Percentiles rank a stretch among this genome's conserved stretches.
phyloP scores from a whole-genome alignment of 2,113 vertebrate genomes.

The Lasiurus borealis region DNA sequence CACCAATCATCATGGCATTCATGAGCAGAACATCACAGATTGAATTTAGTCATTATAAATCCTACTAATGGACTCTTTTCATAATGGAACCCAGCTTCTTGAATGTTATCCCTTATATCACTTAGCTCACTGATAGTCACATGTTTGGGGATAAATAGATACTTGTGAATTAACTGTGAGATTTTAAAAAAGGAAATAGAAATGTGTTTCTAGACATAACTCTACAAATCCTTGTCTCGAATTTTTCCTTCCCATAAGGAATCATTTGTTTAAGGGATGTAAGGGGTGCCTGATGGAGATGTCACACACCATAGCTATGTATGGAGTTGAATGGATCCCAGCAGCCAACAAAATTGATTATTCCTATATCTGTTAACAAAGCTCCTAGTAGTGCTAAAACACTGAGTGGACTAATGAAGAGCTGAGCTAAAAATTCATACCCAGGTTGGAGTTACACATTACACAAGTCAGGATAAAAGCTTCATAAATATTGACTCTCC shows the following conservation, averaged over 20 bases:
- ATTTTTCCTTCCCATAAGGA: background rate
- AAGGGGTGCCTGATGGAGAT: background rate
- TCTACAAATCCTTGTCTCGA: background rate
- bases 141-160: background rate
- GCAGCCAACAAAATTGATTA: background rate
- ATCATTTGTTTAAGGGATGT: background rate
- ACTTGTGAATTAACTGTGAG: background rate
- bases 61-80: background rate
- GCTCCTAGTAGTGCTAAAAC: slow-evolving; percentile 57
- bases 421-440: slow-evolving; percentile 73
- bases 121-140: background rate
- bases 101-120: background rate
- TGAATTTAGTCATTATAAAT: background rate
- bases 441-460: slow-evolving; percentile 76
- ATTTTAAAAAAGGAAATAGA: background rate
- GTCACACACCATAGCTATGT: background rate
- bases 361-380: background rate
- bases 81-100: background rate
- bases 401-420: slow-evolving; percentile 67
- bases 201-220: background rate
- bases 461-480: slow-evolving; percentile 83
- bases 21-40: background rate
- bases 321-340: background rate
- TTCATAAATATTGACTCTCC: slow-evolving; percentile 84
- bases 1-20: background rate